Base-by-base conservation (phyloP, 2,113 vertebrate species). In the Pipa parva region DNA sequence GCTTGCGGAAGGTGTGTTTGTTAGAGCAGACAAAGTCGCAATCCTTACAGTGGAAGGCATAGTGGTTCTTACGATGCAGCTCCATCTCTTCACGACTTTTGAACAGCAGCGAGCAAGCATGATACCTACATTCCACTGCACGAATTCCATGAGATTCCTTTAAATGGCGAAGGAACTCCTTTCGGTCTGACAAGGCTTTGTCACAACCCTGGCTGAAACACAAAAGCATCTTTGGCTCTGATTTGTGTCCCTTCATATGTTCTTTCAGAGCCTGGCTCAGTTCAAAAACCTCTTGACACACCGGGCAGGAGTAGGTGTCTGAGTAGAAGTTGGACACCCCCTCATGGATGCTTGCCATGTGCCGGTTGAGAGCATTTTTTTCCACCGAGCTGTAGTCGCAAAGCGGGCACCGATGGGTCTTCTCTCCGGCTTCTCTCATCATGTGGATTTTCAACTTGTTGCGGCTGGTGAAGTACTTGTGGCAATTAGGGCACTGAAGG, bases 11-110 rank as follows among this genome's bases (percentile, higher is more conserved):
- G 17, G 83, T 50, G 0, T 84, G 88, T 77, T 98, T 98, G 73
- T 98, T 99, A 76, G 97, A 98, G 76, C 93, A 95, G 37, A 90
- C 91, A 45, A 98, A 99, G 56, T 93, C 89, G 0, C 97, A 99
- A 49, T 93, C 87, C 0, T 93, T 82, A 81, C 97, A 99, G 81
- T 97, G 97, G 79, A 98, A 99, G 55, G 95, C 91, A 0, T 91
- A 91, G 79, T 99, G 97, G 4, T 86, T 95, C 70, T 89, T 92
- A 21, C 86, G 84, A 76, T 99, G 97, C 36, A 64, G 78, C 74
- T 97, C 90, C 95, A 99, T 98, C 63, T 89, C 89, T 11, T 87
- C 77, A 0, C 80, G 65, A 0, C 80, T 90, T 51, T 78, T 77
- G 0, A 98, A 99, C 51, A 97, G 74, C 49, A 92, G 80, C 0